phyloP scores from a whole-genome alignment of 2,888 invertebrate species.

The Lasioglossum malachurum region DNA sequence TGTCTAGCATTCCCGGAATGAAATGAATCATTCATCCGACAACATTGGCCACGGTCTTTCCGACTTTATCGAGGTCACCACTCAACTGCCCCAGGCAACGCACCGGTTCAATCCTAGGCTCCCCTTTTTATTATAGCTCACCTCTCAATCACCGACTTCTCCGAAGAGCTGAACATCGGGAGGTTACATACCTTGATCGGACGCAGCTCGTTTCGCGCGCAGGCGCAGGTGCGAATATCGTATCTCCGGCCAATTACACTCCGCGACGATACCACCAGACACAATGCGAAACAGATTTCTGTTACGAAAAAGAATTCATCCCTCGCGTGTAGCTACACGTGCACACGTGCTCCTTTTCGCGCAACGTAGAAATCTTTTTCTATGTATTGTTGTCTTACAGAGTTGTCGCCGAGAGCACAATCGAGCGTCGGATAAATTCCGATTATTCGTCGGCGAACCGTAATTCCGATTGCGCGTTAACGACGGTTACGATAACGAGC shows the following conservation, averaged over 20 bases:
- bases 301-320: background rate
- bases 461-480: slow-evolving; percentile 65
- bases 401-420: background rate
- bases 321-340: background rate
- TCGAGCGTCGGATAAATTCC: slow-evolving; percentile 30
- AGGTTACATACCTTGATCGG: slow-evolving; percentile 52
- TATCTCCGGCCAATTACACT: background rate
- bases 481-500: slow-evolving; percentile 50
- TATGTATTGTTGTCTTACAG: too few relatives aligned
- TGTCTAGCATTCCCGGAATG: background rate
- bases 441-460: slow-evolving; percentile 48
- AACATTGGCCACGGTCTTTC: slow-evolving; percentile 1
- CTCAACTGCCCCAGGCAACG: slow-evolving; percentile 24
- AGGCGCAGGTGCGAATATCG: slow-evolving; percentile 34
- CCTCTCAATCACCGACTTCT: slow-evolving; percentile 43
- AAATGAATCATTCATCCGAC: slow-evolving; percentile 36
- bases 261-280: background rate
- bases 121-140: slow-evolving; percentile 30
- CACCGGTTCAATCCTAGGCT: slow-evolving; percentile 29
- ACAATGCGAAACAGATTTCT: background rate
- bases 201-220: slow-evolving; percentile 17
- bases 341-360: too few relatives aligned
- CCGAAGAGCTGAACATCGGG: slow-evolving; percentile 27
- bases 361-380: too few relatives aligned
- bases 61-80: slow-evolving; percentile 49